phyloP scores from a whole-genome alignment of 2,797 vertebrate genomes.

The Cryptoprocta ferox region DNA sequence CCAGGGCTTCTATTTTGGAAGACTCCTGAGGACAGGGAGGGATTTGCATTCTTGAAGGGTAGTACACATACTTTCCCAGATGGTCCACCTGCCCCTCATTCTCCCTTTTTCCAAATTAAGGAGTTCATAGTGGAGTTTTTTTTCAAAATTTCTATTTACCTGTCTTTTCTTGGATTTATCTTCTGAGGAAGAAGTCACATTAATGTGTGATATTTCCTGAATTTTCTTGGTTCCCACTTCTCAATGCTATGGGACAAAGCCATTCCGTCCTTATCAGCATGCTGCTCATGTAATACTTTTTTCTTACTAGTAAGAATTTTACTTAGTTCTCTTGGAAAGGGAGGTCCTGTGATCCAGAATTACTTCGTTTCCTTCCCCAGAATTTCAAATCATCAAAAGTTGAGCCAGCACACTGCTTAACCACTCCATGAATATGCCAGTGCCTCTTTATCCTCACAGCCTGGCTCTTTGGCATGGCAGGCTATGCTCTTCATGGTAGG shows the following conservation, averaged over 20 bases:
- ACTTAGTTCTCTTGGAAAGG: background rate
- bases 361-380: background rate
- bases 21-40: background rate
- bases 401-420: background rate
- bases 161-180: background rate
- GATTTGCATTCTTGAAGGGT: background rate
- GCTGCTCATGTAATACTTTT: background rate
- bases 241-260: background rate
- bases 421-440: rapidly evolving
- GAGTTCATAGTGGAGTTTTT: background rate
- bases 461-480: too few species aligned
- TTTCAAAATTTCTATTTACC: background rate
- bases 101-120: background rate
- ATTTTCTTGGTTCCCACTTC: background rate
- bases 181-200: background rate
- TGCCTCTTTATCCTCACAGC: background rate
- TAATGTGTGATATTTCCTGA: background rate
- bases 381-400: background rate
- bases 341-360: background rate
- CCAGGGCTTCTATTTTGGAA: background rate
- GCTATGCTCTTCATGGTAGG: rapidly evolving
- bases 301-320: background rate
- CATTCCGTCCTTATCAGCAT: background rate
- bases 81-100: background rate
- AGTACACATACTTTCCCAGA: background rate